Evolutionary conservation across 2,888 invertebrate genomes (phyloP).

Genomic region (Tenthredo scrophulariae): DNA sequence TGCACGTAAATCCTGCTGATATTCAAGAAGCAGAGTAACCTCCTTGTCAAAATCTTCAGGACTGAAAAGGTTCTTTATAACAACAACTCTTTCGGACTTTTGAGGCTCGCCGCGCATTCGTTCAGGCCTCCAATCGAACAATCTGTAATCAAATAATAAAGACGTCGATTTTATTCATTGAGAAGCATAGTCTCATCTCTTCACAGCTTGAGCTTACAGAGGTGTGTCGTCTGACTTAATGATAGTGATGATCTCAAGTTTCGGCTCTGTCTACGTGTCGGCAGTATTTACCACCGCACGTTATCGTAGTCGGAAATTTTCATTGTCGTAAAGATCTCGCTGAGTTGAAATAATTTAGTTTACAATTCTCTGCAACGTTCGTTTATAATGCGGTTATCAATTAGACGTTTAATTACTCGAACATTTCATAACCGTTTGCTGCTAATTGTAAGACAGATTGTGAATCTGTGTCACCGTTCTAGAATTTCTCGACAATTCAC

Average conservation of each 20-base stretch:
- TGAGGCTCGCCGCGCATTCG: slow-evolving; percentile 91
- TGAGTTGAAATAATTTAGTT: neutral
- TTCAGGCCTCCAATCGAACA: slow-evolving; percentile 98
- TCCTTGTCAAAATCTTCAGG: slow-evolving; percentile 94
- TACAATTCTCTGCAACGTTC: neutral
- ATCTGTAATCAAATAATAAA: slow-evolving; percentile 77
- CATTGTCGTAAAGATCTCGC: neutral
- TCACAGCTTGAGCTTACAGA: neutral
- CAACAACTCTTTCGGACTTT: slow-evolving; percentile 94
- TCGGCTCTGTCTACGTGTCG: neutral
- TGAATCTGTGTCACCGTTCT: neutral
- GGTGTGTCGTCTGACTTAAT: neutral
- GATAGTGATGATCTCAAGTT: neutral
- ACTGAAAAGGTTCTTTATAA: slow-evolving; percentile 96
- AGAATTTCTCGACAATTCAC: neutral
- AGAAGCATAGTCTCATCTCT: neutral
- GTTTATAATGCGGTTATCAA: neutral
- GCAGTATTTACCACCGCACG: neutral
- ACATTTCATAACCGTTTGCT: neutral
- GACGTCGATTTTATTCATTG: neutral
- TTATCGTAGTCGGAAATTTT: neutral
- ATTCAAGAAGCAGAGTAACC: slow-evolving; percentile 92
- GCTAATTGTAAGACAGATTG: neutral
- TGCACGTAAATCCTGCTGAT: slow-evolving; percentile 93
- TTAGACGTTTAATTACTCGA: neutral